Base-by-base conservation (phyloP, 2,888 invertebrate genomes). In the Synanthedon myopaeformis region DNA sequence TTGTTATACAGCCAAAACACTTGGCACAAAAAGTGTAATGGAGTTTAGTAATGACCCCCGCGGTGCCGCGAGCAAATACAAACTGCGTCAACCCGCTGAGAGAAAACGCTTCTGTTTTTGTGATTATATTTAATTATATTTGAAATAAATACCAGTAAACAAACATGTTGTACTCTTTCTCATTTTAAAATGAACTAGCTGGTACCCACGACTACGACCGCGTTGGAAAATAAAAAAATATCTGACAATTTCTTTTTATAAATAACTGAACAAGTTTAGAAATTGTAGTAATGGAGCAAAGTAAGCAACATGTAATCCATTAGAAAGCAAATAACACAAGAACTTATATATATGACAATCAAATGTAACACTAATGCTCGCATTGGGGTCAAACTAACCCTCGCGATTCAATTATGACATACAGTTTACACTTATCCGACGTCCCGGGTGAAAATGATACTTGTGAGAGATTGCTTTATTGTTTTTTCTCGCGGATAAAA, bases 401-500 rank as follows among this genome's bases (percentile, higher is more conserved):
- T 71, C 77, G 70, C 74, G 70, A 81, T 84, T 83, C 86, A 87
- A 86, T 88, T 86, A 87, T 83, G 73, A 69, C 80, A 76, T 74
- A 72, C 76, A 71, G 74, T 69, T 74, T 69, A 75, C 77, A 74
- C 71, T 76, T 45, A 45, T 49, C 49, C 17, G 76, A 79, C 79
- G 82, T 74, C 77, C 70, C 67, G 76, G 79, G 80, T 86, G 88
- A 81, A 88, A 88, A 72, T 72, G 88, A 88, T 88, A 88, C 86
- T 85, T 84, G 88, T 88, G 88, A 85, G 88, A 88, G 82, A 86
- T 85, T 80, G 79, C 76, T 79, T 76, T 80, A 85, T 88, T 88
- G 87, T 88, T 88, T 88, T 88, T 88, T 88, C 88, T 88, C 88
- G 85, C 75, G 81, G 77, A 72, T 80, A 83, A 86, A 86, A 85